These are phyloP conservation scores for Campylomormyrus numenius DNA, from an alignment of 2,113 vertebrate genomes.

Conservation along the genomic window DNA sequence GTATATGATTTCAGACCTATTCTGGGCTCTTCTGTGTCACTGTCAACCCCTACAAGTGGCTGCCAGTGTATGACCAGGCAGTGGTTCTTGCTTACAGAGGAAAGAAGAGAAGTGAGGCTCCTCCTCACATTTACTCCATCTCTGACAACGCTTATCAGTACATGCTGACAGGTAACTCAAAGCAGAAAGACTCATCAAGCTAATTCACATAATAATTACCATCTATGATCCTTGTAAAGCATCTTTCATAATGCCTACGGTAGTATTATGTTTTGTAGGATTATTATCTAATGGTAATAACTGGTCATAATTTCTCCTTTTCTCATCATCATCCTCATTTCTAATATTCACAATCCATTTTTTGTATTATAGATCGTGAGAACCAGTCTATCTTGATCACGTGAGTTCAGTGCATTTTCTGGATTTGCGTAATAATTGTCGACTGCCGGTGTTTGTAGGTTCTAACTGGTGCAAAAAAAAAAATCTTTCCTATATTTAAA, in stretches of 20 bases:
- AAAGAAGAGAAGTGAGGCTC: slow-evolving; percentile 81
- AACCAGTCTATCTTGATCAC: slow-evolving; percentile 92
- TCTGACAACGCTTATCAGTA: slow-evolving; percentile 85
- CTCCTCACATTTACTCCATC: slow-evolving; percentile 86
- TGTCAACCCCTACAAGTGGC: slow-evolving; percentile 80
- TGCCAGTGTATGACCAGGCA: slow-evolving; percentile 75
- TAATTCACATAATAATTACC: neutral
- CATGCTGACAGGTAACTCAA: slow-evolving; percentile 70
- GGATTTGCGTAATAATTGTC: neutral
- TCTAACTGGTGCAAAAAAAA: neutral
- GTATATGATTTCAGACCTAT: slow-evolving; percentile 63
- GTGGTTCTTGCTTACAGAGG: slow-evolving; percentile 78
- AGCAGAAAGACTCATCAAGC: neutral
- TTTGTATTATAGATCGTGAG: slow-evolving; percentile 68
- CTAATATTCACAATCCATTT: neutral
- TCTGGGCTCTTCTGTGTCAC: slow-evolving; percentile 83
- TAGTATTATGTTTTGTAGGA: neutral
- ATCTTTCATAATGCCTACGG: neutral
- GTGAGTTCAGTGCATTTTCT: slow-evolving; percentile 51
- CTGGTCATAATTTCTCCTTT: neutral
- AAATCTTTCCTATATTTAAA: neutral
- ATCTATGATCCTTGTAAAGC: neutral
- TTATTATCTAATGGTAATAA: neutral
- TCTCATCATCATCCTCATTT: neutral
- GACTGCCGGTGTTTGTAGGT: neutral